phyloP scores from a whole-genome alignment of 2,888 invertebrate genomes.

The Agrochola lota region DNA sequence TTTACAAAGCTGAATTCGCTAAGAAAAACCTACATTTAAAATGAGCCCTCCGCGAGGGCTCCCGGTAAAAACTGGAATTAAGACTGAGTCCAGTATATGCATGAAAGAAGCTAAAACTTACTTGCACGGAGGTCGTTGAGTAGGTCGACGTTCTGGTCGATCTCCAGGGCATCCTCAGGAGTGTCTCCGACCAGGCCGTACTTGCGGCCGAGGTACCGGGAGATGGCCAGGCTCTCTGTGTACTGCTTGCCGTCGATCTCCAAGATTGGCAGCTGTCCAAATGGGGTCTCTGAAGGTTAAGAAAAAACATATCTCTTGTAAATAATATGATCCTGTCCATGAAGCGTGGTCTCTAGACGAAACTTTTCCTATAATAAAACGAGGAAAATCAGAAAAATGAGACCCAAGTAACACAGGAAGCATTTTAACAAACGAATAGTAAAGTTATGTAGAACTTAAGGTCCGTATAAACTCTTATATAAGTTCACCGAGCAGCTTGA shows the following conservation, averaged over 20 bases:
- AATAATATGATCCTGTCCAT: not conserved
- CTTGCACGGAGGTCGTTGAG: constrained; percentile 91
- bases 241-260: constrained; percentile 91
- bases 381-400: not conserved
- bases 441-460: too few species aligned
- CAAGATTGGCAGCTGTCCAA: constrained; percentile 91
- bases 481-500: too few species aligned
- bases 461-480: too few species aligned
- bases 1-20: too few species aligned
- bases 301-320: not conserved
- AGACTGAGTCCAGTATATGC: not conserved
- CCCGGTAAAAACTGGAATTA: not conserved
- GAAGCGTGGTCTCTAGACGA: not conserved
- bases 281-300: constrained; percentile 76
- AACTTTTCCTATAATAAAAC: not conserved
- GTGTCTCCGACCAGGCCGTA: constrained; percentile 90
- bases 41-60: too few species aligned
- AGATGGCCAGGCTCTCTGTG: constrained; percentile 91
- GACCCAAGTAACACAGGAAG: too few species aligned
- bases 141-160: constrained; percentile 91
- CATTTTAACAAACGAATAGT: too few species aligned
- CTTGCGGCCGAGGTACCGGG: constrained; percentile 91
- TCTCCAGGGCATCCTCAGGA: constrained; percentile 91
- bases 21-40: too few species aligned
- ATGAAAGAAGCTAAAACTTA: constrained; percentile 75